phyloP scores from a whole-genome alignment of 2,113 vertebrate genomes.

The Engraulis encrasicolus region DNA sequence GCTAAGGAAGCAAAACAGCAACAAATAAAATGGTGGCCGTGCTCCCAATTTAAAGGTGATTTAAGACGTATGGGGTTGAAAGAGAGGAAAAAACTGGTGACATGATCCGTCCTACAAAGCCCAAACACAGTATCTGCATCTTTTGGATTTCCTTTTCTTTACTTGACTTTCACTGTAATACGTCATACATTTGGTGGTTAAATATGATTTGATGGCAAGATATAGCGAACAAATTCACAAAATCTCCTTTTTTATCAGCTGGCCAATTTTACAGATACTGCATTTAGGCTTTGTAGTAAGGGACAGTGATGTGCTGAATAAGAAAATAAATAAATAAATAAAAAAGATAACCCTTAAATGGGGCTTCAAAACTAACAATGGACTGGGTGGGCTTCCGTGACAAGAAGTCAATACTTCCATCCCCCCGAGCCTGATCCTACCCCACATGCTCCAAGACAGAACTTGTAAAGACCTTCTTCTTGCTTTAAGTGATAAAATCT shows the following conservation, averaged over 20 bases:
- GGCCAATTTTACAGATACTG: no score
- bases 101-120: no score
- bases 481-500: slow-evolving; percentile 68
- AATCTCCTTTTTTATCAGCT: no score
- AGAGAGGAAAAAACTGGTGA: slow-evolving; percentile 32
- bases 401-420: slow-evolving; percentile 53
- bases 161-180: no score
- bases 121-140: no score
- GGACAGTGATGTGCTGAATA: slow-evolving; percentile 50
- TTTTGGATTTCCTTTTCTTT: no score
- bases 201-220: no score
- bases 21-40: not conserved
- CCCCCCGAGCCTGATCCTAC: slow-evolving; percentile 52
- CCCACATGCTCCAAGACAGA: slow-evolving; percentile 45
- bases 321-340: no score
- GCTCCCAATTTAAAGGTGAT: slow-evolving; percentile 12
- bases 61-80: slow-evolving; percentile 39
- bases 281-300: no score
- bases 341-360: slow-evolving; percentile 55
- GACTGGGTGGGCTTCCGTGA: slow-evolving; percentile 44
- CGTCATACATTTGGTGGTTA: no score
- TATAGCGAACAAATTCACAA: no score
- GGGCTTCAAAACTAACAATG: slow-evolving; percentile 43
- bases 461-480: slow-evolving; percentile 61
- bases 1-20: no score